Evolutionary conservation across 2,113 vertebrate genomes (phyloP).

Genomic region (Butorides virescens): DNA sequence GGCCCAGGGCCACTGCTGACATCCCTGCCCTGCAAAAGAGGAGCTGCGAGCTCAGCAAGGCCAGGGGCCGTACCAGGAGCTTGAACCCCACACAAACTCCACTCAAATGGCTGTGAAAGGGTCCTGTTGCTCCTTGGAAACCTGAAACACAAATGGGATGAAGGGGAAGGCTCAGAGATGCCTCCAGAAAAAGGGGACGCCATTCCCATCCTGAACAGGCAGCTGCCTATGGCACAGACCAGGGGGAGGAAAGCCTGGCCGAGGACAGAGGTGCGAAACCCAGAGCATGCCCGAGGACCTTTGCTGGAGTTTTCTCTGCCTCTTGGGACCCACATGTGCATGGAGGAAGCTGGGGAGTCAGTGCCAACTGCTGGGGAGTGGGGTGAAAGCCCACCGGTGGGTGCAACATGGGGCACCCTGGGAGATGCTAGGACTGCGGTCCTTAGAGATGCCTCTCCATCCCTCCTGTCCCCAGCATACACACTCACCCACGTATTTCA

Average conservation of each 20-base stretch:
- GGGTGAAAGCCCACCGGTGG: not conserved
- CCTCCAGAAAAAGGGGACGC: not conserved
- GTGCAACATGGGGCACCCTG: not conserved
- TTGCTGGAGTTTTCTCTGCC: not conserved
- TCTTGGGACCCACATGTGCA: not conserved
- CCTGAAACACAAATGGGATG: not conserved
- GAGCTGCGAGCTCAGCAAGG: not conserved
- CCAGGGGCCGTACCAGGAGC: not conserved
- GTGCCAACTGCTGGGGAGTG: accelerated
- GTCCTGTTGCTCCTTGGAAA: not conserved
- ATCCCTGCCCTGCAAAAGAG: not conserved
- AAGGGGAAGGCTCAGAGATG: not conserved
- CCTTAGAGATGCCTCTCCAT: not conserved
- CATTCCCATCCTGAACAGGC: not conserved
- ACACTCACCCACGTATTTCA: not conserved
- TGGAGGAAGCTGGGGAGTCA: not conserved
- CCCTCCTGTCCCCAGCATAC: not conserved
- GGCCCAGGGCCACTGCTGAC: not conserved
- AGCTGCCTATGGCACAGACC: not conserved
- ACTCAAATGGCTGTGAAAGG: not conserved
- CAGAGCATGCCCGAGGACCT: not conserved
- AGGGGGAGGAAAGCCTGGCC: not conserved
- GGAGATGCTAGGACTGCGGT: not conserved
- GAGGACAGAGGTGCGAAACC: not conserved
- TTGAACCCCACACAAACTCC: not conserved